Base-by-base conservation (phyloP, 2,888 invertebrate species). In the Rotaria macrura region DNA sequence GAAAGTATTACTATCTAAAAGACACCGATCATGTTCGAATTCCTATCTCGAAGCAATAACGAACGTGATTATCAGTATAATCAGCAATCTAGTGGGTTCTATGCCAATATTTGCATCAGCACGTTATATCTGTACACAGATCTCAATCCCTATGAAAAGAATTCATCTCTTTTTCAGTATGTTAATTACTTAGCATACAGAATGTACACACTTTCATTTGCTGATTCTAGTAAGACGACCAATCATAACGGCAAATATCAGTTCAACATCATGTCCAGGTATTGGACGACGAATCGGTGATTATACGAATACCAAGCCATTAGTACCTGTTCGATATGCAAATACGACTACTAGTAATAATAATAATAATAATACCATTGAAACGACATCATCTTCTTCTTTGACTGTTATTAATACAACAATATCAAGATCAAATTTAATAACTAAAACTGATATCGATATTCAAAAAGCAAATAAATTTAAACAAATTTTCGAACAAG, bases 401-500 rank as follows among this genome's bases (percentile, higher is more conserved):
- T 3, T 29, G 20, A 10, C n/a, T 57, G 1, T 3, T 12, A 20
- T 10, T 9, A 43, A 25, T 79, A 25, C 9, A 47, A 47, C 47
- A 12, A 47, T 25, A 10, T 34, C 5, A 38, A 40, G 43, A 79
- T 43, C 43, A 9, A 79, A 40, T 79, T 12, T 43, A 20, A 10
- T n/a, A 25, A 43, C 79, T 43, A 74, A 84, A 38, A 20, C 40
- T 29, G 84, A 86, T 47, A 52, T 84, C 54, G 84, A 86, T 57
- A 47, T 40, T 14, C 40, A 79, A 55, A 55, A 52, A 43, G 74
- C 74, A 57, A 49, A 54, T 43, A 86, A 84, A 85, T 86, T 86
- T 34, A 74, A 86, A 57, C 74, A 84, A 74, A 86, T 86, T 57
- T 47, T 86, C 12, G 79, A 84, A 29, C 52, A 72, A 20, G n/a